Base-by-base conservation (phyloP, 2,113 vertebrate species). In the Cyanoderma ruficeps region DNA sequence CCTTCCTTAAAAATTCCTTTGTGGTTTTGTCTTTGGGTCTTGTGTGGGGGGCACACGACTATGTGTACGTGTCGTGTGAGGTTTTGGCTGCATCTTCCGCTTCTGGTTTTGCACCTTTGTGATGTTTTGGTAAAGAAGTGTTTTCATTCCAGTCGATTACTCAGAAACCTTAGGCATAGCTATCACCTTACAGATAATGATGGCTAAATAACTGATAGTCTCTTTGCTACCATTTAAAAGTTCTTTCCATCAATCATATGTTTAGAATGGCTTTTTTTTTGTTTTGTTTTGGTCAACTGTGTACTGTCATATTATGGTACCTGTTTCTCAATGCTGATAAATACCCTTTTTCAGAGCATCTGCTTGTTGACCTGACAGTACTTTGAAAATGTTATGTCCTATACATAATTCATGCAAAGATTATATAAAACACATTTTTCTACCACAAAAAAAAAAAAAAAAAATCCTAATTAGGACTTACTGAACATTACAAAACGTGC, bases 11-110 rank as follows among this genome's bases (percentile, higher is more conserved):
- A 1, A 28, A 39, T 82, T 11, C 1, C 6, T 37, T 52, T 47
- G 10, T 61, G 5, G 2, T n/a, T 70, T 79, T 17, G 4, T 53
- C 5, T 31, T 65, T 20, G 6, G 23, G 6, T 13, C 28, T 71
- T 24, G 8, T 35, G 24, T 30, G 17, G 8, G 23, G 23, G 1
- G 1, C 0, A 0, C 9, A 16, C 10, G 13, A 19, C 8, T 12
- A 4, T 2, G 1, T 23, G 28, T 19, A 18, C 27, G 10, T 8
- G 2, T 31, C 0, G 0, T 31, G 22, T 46, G 23, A 17, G 3
- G 9, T 85, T 87, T 60, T 42, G 7, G 17, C 13, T 60, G 15
- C 7, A 35, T 15, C 33, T 47, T 84, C 24, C 2, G 0, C 7
- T 85, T 72, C 17, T 20, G 15, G 7, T 76, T 86, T 74, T 56